A percentile compares a stretch with the other conserved stretches of the same genome.
Evolutionary conservation across 2,797 vertebrate species (phyloP).

Genomic region (Coreius guichenoti): DNA sequence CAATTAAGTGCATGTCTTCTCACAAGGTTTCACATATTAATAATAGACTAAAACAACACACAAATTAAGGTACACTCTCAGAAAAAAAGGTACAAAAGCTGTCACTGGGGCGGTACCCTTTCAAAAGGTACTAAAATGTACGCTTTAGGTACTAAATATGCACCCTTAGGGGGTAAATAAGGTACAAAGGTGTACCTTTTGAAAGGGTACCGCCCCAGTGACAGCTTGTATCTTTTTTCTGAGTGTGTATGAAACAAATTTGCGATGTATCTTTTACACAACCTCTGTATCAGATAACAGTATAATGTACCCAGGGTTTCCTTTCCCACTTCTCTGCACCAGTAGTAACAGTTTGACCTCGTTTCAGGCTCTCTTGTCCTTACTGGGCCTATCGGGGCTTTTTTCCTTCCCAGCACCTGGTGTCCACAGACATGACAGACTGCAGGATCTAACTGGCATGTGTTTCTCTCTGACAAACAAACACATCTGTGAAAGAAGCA

Average conservation of each 20-base stretch:
- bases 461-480: slow-evolving; percentile 40
- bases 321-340: neutral
- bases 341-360: neutral
- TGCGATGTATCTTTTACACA: slow-evolving; percentile 1
- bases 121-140: neutral
- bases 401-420: slow-evolving; percentile 33
- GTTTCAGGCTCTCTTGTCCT: neutral
- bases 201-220: neutral
- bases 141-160: neutral
- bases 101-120: neutral
- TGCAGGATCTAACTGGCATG: slow-evolving; percentile 20
- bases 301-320: neutral
- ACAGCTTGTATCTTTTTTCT: neutral
- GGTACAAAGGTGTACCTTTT: neutral
- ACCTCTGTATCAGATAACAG: neutral
- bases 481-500: slow-evolving; percentile 47
- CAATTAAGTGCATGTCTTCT: neutral
- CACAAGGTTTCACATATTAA: neutral
- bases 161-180: neutral
- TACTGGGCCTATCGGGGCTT: neutral
- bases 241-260: neutral
- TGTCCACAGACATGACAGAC: slow-evolving; percentile 39
- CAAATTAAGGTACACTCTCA: neutral
- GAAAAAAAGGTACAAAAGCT: neutral
- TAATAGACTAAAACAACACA: neutral